These are phyloP conservation scores for Hemistola chrysoprasaria DNA, from an alignment of 2,888 invertebrate genomes.

Conservation along the genomic window DNA sequence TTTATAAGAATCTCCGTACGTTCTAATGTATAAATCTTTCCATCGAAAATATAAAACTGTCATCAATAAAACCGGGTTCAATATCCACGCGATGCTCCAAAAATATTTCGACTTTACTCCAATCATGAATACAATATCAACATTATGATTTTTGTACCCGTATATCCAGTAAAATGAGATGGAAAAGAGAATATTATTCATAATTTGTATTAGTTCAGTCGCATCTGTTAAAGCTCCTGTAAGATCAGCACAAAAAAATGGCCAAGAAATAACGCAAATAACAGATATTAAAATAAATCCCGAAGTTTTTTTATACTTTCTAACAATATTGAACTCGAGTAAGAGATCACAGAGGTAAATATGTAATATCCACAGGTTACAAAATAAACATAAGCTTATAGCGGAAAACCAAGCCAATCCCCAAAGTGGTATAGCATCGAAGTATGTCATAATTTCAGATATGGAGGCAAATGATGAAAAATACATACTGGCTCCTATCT, in stretches of 20 bases:
- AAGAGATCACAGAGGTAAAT: slow-evolving; percentile 52
- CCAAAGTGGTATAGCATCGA: slow-evolving; percentile 55
- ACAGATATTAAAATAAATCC: slow-evolving; percentile 38
- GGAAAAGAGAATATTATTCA: slow-evolving; percentile 56
- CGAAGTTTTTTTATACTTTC: slow-evolving; percentile 39
- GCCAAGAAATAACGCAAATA: slow-evolving; percentile 47
- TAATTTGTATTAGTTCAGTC: slow-evolving; percentile 54
- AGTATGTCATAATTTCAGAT: slow-evolving; percentile 62
- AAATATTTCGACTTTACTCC: slow-evolving; percentile 66
- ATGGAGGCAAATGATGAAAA: slow-evolving; percentile 57
- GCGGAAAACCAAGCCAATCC: slow-evolving; percentile 61
- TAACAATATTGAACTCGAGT: slow-evolving; percentile 31
- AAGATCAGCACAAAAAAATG: slow-evolving; percentile 64
- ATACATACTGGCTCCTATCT: slow-evolving; percentile 48
- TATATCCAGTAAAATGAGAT: slow-evolving; percentile 67
- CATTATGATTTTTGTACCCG: slow-evolving; percentile 58
- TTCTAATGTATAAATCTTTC: slow-evolving; percentile 27
- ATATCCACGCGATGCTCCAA: slow-evolving; percentile 60
- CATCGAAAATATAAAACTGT: slow-evolving; percentile 42
- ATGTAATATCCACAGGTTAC: slow-evolving; percentile 56
- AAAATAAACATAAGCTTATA: slow-evolving; percentile 50
- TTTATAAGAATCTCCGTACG: slow-evolving; percentile 39
- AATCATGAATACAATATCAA: slow-evolving; percentile 73
- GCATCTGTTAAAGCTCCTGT: slow-evolving; percentile 49
- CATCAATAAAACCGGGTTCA: slow-evolving; percentile 53